Percentiles rank a stretch among this genome's conserved stretches.
Conservation (phyloP, 2,113 vertebrate species). For the Psittacula cyanocephala region DNA sequence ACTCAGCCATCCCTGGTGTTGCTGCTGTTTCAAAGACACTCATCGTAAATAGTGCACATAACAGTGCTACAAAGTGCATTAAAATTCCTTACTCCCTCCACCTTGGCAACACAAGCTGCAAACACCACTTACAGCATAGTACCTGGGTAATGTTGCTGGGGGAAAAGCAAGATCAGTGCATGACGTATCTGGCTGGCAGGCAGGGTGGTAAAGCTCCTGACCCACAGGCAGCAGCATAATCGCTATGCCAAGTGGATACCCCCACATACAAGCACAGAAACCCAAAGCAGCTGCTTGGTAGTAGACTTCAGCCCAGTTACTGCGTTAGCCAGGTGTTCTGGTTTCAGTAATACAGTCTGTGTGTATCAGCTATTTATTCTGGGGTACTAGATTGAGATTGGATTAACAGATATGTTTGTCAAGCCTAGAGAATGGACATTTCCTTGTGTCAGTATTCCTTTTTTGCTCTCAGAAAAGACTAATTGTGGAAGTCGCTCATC, state of each 20-base stretch:
- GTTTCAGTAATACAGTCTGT: not conserved
- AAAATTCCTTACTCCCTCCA: not conserved
- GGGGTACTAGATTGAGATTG: not conserved
- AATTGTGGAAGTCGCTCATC: not conserved
- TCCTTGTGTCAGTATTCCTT: not conserved
- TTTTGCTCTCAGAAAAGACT: not conserved
- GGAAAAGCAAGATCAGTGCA: not conserved
- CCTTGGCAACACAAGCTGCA: not conserved
- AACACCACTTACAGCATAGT: not conserved
- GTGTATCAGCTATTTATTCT: not conserved
- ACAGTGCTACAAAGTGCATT: not conserved
- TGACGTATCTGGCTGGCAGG: not conserved
- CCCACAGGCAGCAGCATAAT: not conserved
- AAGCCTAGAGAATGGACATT: not conserved
- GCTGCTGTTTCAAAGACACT: not conserved
- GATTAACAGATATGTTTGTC: not conserved
- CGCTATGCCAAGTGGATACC: fast-evolving
- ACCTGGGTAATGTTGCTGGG: not conserved
- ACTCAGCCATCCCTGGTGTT: not conserved
- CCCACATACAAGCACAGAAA: not conserved
- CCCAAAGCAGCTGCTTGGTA: not conserved
- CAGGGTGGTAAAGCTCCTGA: not conserved
- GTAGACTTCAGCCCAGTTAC: not conserved
- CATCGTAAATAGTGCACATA: not conserved
- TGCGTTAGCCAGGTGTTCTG: not conserved